Base-by-base conservation (phyloP, 1,140 invertebrate genomes). In the Diorhabda carinulata region DNA sequence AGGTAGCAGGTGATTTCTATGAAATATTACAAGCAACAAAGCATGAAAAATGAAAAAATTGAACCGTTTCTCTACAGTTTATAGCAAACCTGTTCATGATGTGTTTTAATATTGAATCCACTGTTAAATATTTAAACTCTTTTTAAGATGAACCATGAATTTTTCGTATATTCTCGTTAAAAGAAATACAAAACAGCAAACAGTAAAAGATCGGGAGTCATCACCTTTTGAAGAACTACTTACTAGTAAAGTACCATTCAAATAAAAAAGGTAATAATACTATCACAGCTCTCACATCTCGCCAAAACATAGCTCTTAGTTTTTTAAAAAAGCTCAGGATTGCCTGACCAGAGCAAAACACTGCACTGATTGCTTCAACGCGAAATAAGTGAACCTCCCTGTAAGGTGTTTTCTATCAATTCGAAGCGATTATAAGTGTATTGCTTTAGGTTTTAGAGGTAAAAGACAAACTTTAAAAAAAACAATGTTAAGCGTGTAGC, bases 231-330 rank as follows among this genome's bases (percentile, higher is more conserved):
- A 52, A 52, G 47, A 52, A 59, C 61, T 62, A 62, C 43, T 62
- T 10, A n/a, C 43, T 10, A 44, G 60, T 66, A 69, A 70, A 73
- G 61, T 73, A 73, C 70, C 74, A 71, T 43, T 62, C 43, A 44
- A 62, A 62, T 62, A 43, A 62, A 62, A 44, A 62, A 47, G 61
- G 43, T 62, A 62, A 62, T 73, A 67, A 75, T 76, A 74, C 77
- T 79, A 79, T 79, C 78, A 79, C 78, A 79, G 78, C 78, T 79
- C 77, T 79, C 77, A 75, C 72, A 74, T 72, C 71, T 73, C 68
- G 72, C 70, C 71, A 74, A 74, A 73, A 68, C 40, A 44, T 72
- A 69, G 70, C 71, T 72, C 41, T 41, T 43, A 62, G 41, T 62
- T 62, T 62, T 43, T 40, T 10, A 52, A 61, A 66, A 63, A 43